Conservation (phyloP, 1,140 invertebrate species). For the Cydia amplana region DNA sequence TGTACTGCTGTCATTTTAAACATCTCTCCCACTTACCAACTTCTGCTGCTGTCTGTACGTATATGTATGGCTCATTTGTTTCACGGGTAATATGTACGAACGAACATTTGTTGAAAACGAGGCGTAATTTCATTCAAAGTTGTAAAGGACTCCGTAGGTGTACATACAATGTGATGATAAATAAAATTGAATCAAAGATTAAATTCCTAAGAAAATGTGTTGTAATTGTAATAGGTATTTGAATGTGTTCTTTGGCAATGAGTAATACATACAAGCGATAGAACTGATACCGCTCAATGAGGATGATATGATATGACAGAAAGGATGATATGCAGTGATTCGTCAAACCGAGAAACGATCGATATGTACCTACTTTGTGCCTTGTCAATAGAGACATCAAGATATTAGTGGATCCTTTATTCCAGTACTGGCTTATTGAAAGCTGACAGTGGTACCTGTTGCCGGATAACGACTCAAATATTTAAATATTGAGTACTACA, state of each 20-base stretch:
- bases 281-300: neutral
- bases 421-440: too few relatives aligned
- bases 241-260: neutral
- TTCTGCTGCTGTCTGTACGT: too few relatives aligned
- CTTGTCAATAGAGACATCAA: too few relatives aligned
- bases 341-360: neutral
- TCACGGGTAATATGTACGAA: neutral
- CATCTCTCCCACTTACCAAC: too few relatives aligned
- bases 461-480: too few relatives aligned
- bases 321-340: neutral
- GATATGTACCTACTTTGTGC: too few relatives aligned
- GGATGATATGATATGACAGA: neutral
- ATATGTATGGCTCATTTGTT: neutral
- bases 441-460: too few relatives aligned
- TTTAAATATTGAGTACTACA: too few relatives aligned
- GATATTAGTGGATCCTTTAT: too few relatives aligned
- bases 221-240: neutral
- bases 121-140: neutral
- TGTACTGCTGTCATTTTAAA: too few relatives aligned
- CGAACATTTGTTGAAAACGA: neutral
- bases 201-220: neutral
- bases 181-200: neutral
- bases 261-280: neutral
- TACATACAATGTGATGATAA: neutral
- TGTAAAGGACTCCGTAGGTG: neutral